A percentile compares a stretch with the other conserved stretches of the same genome.
Conservation (phyloP, 2,113 vertebrate species). For the Callithrix jacchus region DNA sequence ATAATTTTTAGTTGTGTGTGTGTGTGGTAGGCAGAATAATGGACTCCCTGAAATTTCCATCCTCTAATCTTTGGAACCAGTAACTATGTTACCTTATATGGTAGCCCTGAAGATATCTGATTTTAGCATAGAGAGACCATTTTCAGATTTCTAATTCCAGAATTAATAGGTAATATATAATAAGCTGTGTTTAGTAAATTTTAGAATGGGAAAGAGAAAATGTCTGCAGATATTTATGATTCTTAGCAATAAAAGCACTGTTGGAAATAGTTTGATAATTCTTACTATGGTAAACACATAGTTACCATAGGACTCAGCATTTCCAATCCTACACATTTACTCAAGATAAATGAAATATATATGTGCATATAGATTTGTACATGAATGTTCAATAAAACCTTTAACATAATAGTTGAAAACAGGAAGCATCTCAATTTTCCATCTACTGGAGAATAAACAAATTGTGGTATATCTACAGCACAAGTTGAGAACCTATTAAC, state of each 20-base stretch:
- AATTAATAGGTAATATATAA: neutral
- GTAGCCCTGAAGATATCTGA: neutral
- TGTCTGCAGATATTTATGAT: neutral
- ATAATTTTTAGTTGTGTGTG: neutral
- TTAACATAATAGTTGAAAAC: neutral
- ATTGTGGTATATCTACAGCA: neutral
- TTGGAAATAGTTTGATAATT: neutral
- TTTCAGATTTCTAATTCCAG: neutral
- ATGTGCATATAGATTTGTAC: neutral
- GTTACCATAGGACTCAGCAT: neutral
- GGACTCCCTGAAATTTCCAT: neutral
- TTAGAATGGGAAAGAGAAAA: neutral
- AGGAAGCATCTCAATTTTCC: neutral
- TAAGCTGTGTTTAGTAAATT: neutral
- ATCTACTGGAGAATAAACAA: neutral
- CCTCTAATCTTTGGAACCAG: neutral
- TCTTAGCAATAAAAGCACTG: neutral
- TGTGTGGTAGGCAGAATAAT: neutral
- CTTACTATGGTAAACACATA: neutral
- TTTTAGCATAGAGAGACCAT: neutral
- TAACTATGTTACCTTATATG: neutral
- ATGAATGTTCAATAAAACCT: neutral
- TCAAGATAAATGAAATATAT: neutral
- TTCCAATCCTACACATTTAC: neutral
- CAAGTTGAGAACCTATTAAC: neutral